Conservation (phyloP, 2,797 vertebrate species). For the Rhinogobio ventralis region DNA sequence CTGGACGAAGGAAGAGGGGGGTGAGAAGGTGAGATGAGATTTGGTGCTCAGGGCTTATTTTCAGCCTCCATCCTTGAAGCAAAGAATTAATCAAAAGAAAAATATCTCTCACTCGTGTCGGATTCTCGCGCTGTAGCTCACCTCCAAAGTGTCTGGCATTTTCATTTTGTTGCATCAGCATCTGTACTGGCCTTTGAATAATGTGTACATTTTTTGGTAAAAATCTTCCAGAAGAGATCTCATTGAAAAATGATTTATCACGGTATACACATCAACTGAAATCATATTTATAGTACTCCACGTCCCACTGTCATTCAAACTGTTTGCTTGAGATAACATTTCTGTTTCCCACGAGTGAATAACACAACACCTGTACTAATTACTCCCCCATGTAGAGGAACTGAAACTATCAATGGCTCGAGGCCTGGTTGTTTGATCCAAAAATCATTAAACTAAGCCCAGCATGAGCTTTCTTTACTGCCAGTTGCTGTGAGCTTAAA, state of each 20-base stretch:
- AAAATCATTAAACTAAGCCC: background rate
- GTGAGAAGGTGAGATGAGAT: conserved; percentile 51
- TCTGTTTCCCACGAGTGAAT: conserved; percentile 14
- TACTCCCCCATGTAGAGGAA: conserved; percentile 7
- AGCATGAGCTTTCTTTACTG: conserved; percentile 17
- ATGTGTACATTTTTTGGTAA: conserved; percentile 11
- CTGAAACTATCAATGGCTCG: conserved; percentile 6
- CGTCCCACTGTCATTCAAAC: background rate
- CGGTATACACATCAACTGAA: background rate
- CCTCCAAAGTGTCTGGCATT: conserved; percentile 38
- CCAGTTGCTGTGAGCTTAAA: background rate
- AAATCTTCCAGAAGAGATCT: conserved; percentile 12
- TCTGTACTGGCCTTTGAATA: conserved; percentile 33
- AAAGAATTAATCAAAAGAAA: conserved; percentile 56
- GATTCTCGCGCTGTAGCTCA: conserved; percentile 29
- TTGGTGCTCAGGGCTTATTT: conserved; percentile 53
- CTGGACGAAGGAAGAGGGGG: conserved; percentile 39
- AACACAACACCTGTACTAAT: conserved; percentile 10
- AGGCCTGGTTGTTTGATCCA: conserved; percentile 24
- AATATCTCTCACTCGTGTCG: conserved; percentile 34
- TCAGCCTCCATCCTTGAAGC: conserved; percentile 54
- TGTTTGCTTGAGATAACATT: conserved; percentile 24
- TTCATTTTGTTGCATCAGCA: conserved; percentile 50
- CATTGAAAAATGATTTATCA: conserved; percentile 1
- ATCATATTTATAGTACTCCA: conserved; percentile 11